Base-by-base conservation (phyloP, 2,797 vertebrate species). In the Rhynchotus rufescens region DNA sequence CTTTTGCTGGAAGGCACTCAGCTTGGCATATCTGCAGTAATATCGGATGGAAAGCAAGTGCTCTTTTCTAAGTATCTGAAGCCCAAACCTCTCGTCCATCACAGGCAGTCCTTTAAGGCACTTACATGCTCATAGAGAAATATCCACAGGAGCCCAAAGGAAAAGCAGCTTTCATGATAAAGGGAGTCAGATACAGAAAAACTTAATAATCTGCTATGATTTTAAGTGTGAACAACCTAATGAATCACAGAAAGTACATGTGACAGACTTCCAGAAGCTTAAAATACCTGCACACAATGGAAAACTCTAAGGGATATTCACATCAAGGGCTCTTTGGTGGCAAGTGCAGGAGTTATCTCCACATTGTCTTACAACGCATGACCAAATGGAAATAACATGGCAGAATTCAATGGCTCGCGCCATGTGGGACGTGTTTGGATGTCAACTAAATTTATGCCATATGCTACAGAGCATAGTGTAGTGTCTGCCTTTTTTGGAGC, bases 401-500 rank as follows among this genome's bases (percentile, higher is more conserved):
- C 77, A 92, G 61, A 54, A 36, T 64, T 4, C 17, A 78, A 84
- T 84, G 92, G 92, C 2, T 13, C 88, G 90, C 17, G 81, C 90
- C 94, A 87, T 78, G 88, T 80, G 88, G 84, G 54, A 69, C 80
- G 64, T 87, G 72, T 56, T 93, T 78, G 84, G 57, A 86, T 72
- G 91, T 84, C 95, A 96, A 82, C 86, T 92, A 92, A 93, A 95
- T 94, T 93, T 88, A 82, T 92, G 90, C 95, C 94, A 90, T 86
- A 90, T 94, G 92, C 80, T 90, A 59, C 84, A 82, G 77, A 92
- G 85, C 57, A 71, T 20, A 74, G 57, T 23, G 71, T 12, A 82
- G 86, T 40, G 86, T 93, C 94, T 92, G 93, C 93, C 95, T 93
- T 88, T 93, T 92, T 51, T 89, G 92, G 94, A 96, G 85, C 90